Evolutionary conservation across 2,113 vertebrate species (phyloP).

Genomic region (Spermophilus dauricus): DNA sequence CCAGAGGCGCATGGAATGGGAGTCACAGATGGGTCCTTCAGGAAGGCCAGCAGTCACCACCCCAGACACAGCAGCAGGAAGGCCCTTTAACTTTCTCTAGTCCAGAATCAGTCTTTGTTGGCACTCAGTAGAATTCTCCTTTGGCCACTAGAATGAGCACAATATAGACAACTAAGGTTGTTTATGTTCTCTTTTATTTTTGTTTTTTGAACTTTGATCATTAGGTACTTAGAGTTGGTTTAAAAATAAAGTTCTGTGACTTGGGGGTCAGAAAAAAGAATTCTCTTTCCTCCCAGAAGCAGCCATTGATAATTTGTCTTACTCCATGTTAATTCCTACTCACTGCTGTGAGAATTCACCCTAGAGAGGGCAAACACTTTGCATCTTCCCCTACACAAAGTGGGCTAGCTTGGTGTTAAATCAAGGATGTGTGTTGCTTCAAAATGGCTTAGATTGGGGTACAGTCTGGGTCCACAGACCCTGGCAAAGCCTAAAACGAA

Average conservation of each 20-base stretch:
- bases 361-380: background rate
- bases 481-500: background rate
- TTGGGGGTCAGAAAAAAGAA: background rate
- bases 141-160: background rate
- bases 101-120: background rate
- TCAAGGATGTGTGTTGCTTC: background rate
- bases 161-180: background rate
- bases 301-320: background rate
- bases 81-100: background rate
- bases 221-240: slow-evolving; percentile 48
- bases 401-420: background rate
- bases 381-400: background rate
- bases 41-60: background rate
- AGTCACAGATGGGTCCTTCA: background rate
- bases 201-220: slow-evolving; percentile 45
- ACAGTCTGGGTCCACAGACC: background rate
- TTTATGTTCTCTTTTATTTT: slow-evolving; percentile 3
- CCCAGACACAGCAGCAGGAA: background rate
- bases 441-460: background rate
- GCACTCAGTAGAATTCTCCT: no score
- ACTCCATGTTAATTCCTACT: background rate
- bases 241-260: slow-evolving; percentile 76
- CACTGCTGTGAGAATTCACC: background rate
- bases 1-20: background rate
- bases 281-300: background rate